Base-by-base conservation (phyloP, 1,140 invertebrate species). In the Mizuhopecten yessoensis region DNA sequence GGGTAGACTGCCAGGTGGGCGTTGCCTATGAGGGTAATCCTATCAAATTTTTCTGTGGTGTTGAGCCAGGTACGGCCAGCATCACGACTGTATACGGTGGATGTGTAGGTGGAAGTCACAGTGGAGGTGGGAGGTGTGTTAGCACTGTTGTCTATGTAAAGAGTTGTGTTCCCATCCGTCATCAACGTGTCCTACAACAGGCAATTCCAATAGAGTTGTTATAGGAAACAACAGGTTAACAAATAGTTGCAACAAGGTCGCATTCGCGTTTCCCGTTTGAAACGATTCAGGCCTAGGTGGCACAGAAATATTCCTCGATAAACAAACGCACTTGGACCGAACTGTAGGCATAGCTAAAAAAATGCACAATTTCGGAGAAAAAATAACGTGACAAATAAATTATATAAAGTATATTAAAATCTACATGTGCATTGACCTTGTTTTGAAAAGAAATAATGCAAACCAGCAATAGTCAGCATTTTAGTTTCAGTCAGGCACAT, bases 121-220 rank as follows among this genome's bases (percentile, higher is more conserved):
- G 88, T 88, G 88, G 42, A 15, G 86, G 29, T 39, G 34, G 20
- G 15, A 42, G 89, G 86, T 15, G 87, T 89, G 23, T 93, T 91
- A 33, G 87, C 90, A 33, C 89, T 90, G 87, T 95, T 95, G 90
- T 95, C 94, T 57, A 95, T 93, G 34, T 94, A 93, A 49, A 95
- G 87, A 20, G 95, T 95, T 34, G 92, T 89, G 87, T 95, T 95
- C 29, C 75, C 49, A 13, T 91, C 91, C 34, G 92, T 92, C 33
- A 92, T 39, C 7, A 91, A 92, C 13, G 93, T 93, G 86, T 95
- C 94, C 94, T 94, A 49, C n/a, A 94, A 92, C 33, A 23, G 20
- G 49, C 88, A 86, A 88, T 33, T 23, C 9, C 3, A 3, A 34
- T 34, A 87, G 34, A 34, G 23, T 29, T 75, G 29, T 75, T 17